Percentiles rank a stretch among this genome's conserved stretches.
These are phyloP conservation scores for Echiichthys vipera DNA, from an alignment of 2,797 vertebrate genomes.

Conservation along the genomic window DNA sequence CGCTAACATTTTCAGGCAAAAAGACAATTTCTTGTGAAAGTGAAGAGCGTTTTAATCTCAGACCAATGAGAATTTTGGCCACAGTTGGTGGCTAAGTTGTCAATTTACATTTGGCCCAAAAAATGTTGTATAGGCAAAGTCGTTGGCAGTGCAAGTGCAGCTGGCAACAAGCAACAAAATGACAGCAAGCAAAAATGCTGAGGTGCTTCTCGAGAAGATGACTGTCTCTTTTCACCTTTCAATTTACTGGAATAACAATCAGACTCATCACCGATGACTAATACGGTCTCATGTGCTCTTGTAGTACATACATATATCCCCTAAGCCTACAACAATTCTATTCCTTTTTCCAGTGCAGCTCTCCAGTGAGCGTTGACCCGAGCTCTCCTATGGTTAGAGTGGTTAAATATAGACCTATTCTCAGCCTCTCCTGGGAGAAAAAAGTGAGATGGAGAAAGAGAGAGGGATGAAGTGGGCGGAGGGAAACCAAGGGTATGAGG, in stretches of 20 bases:
- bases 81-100: constrained; percentile 24
- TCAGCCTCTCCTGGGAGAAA: constrained; percentile 53
- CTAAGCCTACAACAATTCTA: constrained; percentile 14
- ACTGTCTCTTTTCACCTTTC: constrained; percentile 1
- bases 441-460: constrained; percentile 30
- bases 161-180: constrained; percentile 47
- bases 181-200: constrained; percentile 56
- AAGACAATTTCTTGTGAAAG: background rate
- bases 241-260: constrained; percentile 29
- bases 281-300: constrained; percentile 7
- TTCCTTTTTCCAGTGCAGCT: constrained; percentile 58
- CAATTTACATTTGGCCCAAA: constrained; percentile 62
- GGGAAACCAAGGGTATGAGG: constrained; percentile 6
- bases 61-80: constrained; percentile 46
- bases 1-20: background rate
- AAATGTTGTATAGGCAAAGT: constrained; percentile 48
- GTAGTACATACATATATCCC: constrained; percentile 4
- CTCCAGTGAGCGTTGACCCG: constrained; percentile 67
- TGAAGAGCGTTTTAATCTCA: constrained; percentile 16
- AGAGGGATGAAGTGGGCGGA: background rate
- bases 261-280: constrained; percentile 16
- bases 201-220: constrained; percentile 35
- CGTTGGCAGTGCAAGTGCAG: constrained; percentile 37
- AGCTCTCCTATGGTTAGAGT: constrained; percentile 58
- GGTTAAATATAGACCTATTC: constrained; percentile 73